A percentile compares a stretch with the other conserved stretches of the same genome.
phyloP scores from a whole-genome alignment of 2,888 invertebrate species.

The Brachyptera risi region DNA sequence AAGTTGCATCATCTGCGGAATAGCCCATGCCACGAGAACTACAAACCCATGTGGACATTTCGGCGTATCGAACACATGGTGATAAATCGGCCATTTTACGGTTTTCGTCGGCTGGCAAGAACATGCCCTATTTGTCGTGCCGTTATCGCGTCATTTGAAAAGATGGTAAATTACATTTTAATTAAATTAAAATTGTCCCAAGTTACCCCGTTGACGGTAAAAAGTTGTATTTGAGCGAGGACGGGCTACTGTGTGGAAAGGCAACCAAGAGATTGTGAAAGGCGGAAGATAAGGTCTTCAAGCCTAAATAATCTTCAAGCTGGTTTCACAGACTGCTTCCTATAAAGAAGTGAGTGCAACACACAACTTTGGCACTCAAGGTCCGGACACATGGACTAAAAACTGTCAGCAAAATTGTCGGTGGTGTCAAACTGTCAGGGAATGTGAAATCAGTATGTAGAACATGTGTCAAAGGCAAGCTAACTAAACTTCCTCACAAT shows the following conservation, averaged over 20 bases:
- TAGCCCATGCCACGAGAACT: too few relatives aligned
- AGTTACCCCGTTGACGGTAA: too few relatives aligned
- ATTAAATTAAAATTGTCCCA: too few relatives aligned
- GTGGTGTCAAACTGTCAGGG: background rate
- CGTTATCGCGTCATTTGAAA: too few relatives aligned
- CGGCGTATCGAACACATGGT: too few relatives aligned
- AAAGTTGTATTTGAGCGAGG: constrained; percentile 1
- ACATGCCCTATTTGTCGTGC: too few relatives aligned
- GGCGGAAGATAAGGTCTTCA: background rate
- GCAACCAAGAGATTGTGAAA: background rate
- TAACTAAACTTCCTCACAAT: constrained; percentile 34
- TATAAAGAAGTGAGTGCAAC: background rate
- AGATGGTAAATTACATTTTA: too few relatives aligned
- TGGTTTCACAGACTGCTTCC: background rate
- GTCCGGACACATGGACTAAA: background rate
- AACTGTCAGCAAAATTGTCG: background rate
- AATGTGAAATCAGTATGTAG: constrained; percentile 27
- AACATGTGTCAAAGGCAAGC: constrained; percentile 30
- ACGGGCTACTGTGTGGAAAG: background rate
- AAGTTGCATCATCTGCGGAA: too few relatives aligned
- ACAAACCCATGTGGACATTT: too few relatives aligned
- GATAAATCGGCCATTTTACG: too few relatives aligned
- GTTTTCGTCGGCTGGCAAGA: too few relatives aligned
- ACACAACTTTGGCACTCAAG: background rate
- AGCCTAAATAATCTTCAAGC: background rate